Evolutionary conservation across 2,888 invertebrate genomes (phyloP).

Genomic region (Ichneumoninae sp.): DNA sequence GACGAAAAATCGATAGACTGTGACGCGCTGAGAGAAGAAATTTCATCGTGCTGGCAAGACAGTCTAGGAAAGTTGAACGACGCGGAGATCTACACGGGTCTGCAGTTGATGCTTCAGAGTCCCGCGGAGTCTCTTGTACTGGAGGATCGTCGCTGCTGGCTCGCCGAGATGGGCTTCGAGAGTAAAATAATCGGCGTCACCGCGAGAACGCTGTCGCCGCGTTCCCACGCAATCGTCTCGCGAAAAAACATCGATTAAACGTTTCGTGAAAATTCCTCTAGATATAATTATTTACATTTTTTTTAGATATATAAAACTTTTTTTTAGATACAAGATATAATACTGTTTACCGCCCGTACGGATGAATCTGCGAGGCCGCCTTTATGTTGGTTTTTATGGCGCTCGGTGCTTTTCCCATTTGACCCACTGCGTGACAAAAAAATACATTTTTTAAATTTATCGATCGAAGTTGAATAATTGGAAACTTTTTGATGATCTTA

Average conservation of each 20-base stretch:
- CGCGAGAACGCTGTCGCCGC: conserved; percentile 78
- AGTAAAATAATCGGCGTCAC: conserved; percentile 75
- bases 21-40: conserved; percentile 65
- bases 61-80: conserved; percentile 71
- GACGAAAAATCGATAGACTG: conserved; percentile 33
- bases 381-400: conserved; percentile 97
- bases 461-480: conserved; percentile 11
- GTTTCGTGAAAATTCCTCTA: conserved; percentile 32
- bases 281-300: conserved; percentile 50
- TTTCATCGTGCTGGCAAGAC: conserved; percentile 74
- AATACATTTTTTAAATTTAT: conserved; percentile 45
- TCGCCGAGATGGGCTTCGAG: conserved; percentile 75
- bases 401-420: conserved; percentile 94
- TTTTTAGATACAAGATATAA: neutral
- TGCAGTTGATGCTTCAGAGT: conserved; percentile 80
- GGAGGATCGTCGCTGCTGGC: conserved; percentile 78
- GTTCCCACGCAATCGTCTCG: conserved; percentile 80
- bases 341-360: conserved; percentile 88
- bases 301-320: conserved; percentile 3
- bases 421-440: conserved; percentile 81
- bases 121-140: conserved; percentile 80
- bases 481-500: conserved; percentile 64
- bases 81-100: conserved; percentile 79
- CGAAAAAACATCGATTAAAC: conserved; percentile 63
- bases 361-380: conserved; percentile 95